phyloP scores from a whole-genome alignment of 2,113 vertebrate genomes.

The Periophthalmus modestus region DNA sequence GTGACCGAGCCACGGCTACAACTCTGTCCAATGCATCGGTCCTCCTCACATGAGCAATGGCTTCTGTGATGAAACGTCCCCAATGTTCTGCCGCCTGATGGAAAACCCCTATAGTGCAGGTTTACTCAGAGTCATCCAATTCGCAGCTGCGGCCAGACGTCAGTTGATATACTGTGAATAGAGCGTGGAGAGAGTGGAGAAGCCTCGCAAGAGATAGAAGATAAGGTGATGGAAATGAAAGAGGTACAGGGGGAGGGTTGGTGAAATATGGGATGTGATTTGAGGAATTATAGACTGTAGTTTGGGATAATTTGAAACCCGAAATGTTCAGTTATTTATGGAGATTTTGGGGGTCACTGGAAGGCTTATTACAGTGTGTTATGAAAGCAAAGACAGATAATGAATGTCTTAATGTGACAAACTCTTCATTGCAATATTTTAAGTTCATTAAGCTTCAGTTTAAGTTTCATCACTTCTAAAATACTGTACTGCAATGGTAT shows the following conservation, averaged over 20 bases:
- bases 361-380: too few species aligned
- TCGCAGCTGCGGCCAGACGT: conserved; percentile 49
- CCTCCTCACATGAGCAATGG: conserved; percentile 59
- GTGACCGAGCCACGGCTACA: conserved; percentile 40
- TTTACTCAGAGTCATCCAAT: conserved; percentile 62
- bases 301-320: too few species aligned
- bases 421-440: too few species aligned
- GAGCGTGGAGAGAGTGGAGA: conserved; percentile 50
- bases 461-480: too few species aligned
- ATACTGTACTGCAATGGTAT: too few species aligned
- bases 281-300: too few species aligned
- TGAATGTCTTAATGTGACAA: too few species aligned
- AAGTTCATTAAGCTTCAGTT: too few species aligned
- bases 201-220: conserved; percentile 52
- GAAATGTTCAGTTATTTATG: too few species aligned
- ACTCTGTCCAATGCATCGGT: conserved; percentile 59
- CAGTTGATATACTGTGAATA: conserved; percentile 46
- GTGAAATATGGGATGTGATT: background rate
- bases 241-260: conserved; percentile 9
- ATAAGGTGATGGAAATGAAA: conserved; percentile 61
- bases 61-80: conserved; percentile 65
- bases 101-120: conserved; percentile 46
- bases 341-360: too few species aligned
- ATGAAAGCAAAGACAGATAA: too few species aligned
- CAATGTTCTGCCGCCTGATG: conserved; percentile 59